phyloP scores from a whole-genome alignment of 2,888 invertebrate genomes.

The Anthoptus insignis region DNA sequence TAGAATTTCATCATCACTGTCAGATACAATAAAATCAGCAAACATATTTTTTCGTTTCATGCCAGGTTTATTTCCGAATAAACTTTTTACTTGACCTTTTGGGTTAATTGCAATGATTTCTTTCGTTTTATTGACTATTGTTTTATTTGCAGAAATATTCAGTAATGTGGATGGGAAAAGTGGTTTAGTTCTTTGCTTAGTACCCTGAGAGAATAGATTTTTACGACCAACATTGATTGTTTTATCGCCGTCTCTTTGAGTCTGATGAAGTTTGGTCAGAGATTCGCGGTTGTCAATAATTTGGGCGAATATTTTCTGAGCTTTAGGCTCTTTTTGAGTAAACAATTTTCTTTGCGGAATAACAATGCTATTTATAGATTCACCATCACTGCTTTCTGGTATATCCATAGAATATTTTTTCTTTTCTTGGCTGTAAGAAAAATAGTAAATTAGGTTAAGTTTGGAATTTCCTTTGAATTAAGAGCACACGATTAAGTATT shows the following conservation, averaged over 20 bases:
- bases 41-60: conserved; percentile 74
- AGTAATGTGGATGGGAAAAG: conserved; percentile 69
- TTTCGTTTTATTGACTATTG: conserved; percentile 63
- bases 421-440: conserved; percentile 69
- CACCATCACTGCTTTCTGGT: conserved; percentile 76
- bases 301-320: conserved; percentile 60
- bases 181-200: conserved; percentile 58
- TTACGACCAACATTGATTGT: conserved; percentile 60
- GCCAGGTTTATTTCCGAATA: conserved; percentile 65
- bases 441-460: no score
- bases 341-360: conserved; percentile 73
- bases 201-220: conserved; percentile 62
- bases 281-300: conserved; percentile 62
- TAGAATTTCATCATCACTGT: conserved; percentile 73
- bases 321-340: conserved; percentile 63
- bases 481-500: no score
- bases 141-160: conserved; percentile 66
- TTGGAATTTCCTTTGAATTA: no score
- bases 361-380: conserved; percentile 75
- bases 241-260: conserved; percentile 56
- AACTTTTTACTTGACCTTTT: conserved; percentile 59
- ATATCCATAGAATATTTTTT: conserved; percentile 64
- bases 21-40: conserved; percentile 70
- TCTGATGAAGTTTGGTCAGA: conserved; percentile 60
- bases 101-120: conserved; percentile 54